Evolutionary conservation across 2,797 vertebrate genomes (phyloP).

Genomic region (Falco biarmicus): DNA sequence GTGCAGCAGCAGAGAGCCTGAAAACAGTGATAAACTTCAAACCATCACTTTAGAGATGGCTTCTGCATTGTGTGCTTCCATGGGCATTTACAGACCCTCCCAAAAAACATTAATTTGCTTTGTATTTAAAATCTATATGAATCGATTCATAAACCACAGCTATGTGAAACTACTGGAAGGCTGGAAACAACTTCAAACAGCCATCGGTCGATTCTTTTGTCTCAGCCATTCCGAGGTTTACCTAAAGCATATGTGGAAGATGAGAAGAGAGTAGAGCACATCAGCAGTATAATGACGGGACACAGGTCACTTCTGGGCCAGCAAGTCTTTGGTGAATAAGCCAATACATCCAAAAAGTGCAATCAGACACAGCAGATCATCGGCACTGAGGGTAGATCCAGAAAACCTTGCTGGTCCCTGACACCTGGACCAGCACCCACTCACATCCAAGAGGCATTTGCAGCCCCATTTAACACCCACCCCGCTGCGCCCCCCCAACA

Average conservation of each 20-base stretch:
- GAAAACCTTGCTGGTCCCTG: not conserved
- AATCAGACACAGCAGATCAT: not conserved
- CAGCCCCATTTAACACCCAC: not conserved
- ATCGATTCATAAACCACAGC: not conserved
- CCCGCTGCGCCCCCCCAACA: too few species aligned
- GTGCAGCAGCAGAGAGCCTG: not conserved
- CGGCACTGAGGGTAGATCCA: fast-evolving
- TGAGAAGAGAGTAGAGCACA: not conserved
- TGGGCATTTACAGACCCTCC: not conserved
- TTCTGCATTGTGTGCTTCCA: not conserved
- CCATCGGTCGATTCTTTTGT: not conserved
- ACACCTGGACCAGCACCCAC: not conserved
- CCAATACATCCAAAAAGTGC: not conserved
- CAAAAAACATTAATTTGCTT: not conserved
- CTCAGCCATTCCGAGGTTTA: not conserved
- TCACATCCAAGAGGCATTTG: fast-evolving
- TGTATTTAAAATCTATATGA: not conserved
- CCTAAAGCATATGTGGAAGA: not conserved
- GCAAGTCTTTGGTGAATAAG: not conserved
- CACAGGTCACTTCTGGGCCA: too few species aligned
- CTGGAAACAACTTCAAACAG: not conserved
- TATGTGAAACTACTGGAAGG: not conserved
- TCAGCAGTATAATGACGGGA: not conserved
- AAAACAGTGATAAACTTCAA: not conserved
- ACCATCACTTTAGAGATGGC: not conserved